Evolutionary conservation across 2,888 invertebrate genomes (phyloP).

Genomic region (Chymomyza fuscimana): DNA sequence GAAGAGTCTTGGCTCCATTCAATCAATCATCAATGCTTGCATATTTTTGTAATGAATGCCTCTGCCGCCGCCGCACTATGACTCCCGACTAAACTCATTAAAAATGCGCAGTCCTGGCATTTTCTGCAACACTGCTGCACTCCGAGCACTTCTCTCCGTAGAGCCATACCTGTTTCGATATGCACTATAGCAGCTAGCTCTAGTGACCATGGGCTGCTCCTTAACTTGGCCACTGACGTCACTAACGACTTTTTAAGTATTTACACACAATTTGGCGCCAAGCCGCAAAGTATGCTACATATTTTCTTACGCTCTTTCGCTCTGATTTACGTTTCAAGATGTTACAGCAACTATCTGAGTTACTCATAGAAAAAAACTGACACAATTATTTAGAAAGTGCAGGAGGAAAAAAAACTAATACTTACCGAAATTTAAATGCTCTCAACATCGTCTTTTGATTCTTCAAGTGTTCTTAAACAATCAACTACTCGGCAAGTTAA

Average conservation of each 20-base stretch:
- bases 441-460: background rate
- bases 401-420: too few species aligned
- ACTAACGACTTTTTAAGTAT: slow-evolving; percentile 72
- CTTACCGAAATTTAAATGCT: background rate
- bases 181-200: too few species aligned
- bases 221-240: slow-evolving; percentile 23
- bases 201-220: slow-evolving; percentile 3
- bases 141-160: background rate
- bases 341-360: background rate
- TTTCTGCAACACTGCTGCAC: background rate
- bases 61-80: background rate
- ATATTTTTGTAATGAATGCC: slow-evolving; percentile 55
- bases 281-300: slow-evolving; percentile 50
- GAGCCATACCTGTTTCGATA: background rate
- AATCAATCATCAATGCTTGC: slow-evolving; percentile 61
- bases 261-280: slow-evolving; percentile 67
- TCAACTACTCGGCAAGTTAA: too few species aligned
- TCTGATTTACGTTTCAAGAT: background rate
- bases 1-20: slow-evolving; percentile 28
- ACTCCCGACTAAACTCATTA: slow-evolving; percentile 49
- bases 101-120: slow-evolving; percentile 42
- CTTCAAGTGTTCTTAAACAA: too few species aligned
- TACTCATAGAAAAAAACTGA: background rate
- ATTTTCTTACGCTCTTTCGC: slow-evolving; percentile 24
- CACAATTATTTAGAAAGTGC: background rate